Evolutionary conservation across 1,140 invertebrate species (phyloP).

Genomic region (Octopus bimaculoides): DNA sequence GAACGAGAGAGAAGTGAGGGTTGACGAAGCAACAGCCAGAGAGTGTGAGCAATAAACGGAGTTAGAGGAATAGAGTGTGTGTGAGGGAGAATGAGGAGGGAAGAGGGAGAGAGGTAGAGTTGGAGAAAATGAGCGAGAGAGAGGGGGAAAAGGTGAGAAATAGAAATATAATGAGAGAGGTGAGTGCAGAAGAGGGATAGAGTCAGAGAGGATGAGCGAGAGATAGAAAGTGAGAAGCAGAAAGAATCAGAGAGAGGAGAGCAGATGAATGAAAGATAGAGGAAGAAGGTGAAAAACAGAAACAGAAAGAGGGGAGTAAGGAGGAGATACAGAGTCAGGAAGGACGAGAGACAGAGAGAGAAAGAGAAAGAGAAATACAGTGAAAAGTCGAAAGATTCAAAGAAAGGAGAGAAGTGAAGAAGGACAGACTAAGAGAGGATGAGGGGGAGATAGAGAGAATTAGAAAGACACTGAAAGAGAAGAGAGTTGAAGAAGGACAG

Average conservation of each 20-base stretch:
- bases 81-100: background rate
- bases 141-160: background rate
- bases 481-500: constrained; percentile 46
- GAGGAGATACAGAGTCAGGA: no score
- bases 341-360: background rate
- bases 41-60: background rate
- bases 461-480: background rate
- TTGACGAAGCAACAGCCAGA: background rate
- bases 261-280: no score
- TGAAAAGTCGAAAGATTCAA: background rate
- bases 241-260: background rate
- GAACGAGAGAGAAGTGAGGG: background rate
- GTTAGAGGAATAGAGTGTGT: background rate
- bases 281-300: background rate
- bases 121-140: background rate
- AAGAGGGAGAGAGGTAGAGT: background rate
- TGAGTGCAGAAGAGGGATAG: no score
- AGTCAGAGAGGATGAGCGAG: no score
- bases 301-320: background rate
- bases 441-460: background rate
- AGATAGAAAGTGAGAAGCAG: background rate
- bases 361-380: background rate
- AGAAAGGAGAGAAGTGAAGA: background rate
- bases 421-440: no score
- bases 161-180: background rate